Evolutionary conservation across 1,140 invertebrate species (phyloP), one percentile per base, ranked within the genome.

Genomic region (Drosophila nannoptera): DNA sequence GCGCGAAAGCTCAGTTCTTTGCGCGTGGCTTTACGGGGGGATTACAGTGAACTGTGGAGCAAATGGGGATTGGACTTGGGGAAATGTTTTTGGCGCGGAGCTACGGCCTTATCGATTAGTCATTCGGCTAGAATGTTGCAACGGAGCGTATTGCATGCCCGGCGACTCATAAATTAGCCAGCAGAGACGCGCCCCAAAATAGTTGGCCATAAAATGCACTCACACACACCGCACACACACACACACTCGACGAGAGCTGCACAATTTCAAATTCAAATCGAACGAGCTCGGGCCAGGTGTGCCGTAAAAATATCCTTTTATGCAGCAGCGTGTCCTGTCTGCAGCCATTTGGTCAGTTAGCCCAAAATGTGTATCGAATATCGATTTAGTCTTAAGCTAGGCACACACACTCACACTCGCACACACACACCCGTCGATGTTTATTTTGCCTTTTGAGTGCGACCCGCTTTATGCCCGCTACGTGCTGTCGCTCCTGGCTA

Each of bases 221-320:
- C 36, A 52, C 12, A 14, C 40, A 14, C 40, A 66, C 70, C 12
- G 6, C 40, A 14, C 40, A 66, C 70, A 67, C 74, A 78, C 22
- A 22, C 22, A 22, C 22, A 22, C 22, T n/a, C n/a, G n/a, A n/a
- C n/a, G n/a, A n/a, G 22, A 22, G 22, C 22, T 22, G 22, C 22
- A 60, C 29, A 50, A 65, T 64, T 59, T 35, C 31, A 70, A 73
- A 82, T 81, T 81, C 78, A 81, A 81, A 81, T 81, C 66, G 69
- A 8, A n/a, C 5, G 56, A 22, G 32, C n/a, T 46, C 4, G n/a
- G 7, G 71, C 77, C 80, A 84, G 80, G 64, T 63, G 38, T 14
- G 50, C 49, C 82, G 81, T 84, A 84, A 84, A 84, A 84, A 84
- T 84, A 84, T 84, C 77, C 81, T 86, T 84, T 84, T 67, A 84